Base-by-base conservation (phyloP, 2,888 invertebrate genomes). In the Acholoe squamosa region DNA sequence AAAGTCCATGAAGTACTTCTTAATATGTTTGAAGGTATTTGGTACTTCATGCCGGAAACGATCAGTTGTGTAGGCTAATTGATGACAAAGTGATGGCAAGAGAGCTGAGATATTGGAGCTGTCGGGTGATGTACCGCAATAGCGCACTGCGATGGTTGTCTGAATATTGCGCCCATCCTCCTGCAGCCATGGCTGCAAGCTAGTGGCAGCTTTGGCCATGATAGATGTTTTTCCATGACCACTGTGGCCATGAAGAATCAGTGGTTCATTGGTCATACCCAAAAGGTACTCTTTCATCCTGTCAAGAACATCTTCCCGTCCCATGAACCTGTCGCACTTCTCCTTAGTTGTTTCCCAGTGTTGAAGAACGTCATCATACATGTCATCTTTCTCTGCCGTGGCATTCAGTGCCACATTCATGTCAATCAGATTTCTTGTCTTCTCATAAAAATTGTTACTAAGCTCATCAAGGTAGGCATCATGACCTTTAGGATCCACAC, bases 161-260 rank as follows among this genome's bases (percentile, higher is more conserved):
- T 80, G 56, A 19, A 91, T 34, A 28, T 34, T 34, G 22, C 61
- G 56, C 7, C 89, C 91, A 34, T 84, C 56, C 22, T 90, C 89
- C 12, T 22, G 25, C n/a, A 90, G 52, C 89, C 88, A 92, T 22
- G 25, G 19, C 22, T 80, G 84, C 0, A 91, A 56, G n/a, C 33
- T 12, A 52, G 88, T 86, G 10, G 92, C 92, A 0, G 91, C 90
- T 52, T 92, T 90, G 0, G 92, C 91, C 89, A 91, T 71, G n/a
- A 92, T n/a, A 22, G 89, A 84, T 22, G 91, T 91, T 34, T 92
- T 92, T 14, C 92, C 92, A 51, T 93, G 93, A 0, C 95, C 95
- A 10, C 94, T 93, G 67, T 93, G 93, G 1, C 94, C 95, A 92
- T 93, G 93, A 0, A 95, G 90, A 1, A 94, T 93, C 19, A 94